Percentiles rank a stretch among this genome's conserved stretches.
Conservation (phyloP, 2,797 vertebrate species). For the Rousettus madagascariensis region DNA sequence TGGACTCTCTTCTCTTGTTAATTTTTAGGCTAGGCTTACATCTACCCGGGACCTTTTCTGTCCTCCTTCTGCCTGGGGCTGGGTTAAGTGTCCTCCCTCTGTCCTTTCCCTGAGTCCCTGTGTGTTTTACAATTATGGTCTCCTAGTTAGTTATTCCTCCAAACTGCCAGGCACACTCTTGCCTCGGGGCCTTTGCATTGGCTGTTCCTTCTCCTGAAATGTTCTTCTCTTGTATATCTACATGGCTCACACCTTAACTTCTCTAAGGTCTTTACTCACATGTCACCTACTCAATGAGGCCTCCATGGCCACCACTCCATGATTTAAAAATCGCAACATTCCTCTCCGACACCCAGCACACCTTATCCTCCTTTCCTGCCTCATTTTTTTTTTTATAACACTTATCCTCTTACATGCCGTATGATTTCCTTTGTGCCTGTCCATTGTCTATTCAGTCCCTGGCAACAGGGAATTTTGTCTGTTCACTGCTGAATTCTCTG, state of each 20-base stretch:
- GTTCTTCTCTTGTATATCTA: not conserved
- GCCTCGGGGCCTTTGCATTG: not conserved
- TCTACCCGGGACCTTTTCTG: not conserved
- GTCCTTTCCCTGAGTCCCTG: not conserved
- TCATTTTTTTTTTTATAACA: not conserved
- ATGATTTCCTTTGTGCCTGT: fast-evolving
- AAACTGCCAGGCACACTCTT: not conserved
- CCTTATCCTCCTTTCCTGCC: not conserved
- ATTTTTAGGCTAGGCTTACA: not conserved
- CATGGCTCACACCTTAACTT: not conserved
- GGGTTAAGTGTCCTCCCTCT: not conserved
- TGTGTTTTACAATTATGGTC: not conserved
- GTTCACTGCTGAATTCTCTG: not conserved
- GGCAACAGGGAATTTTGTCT: not conserved
- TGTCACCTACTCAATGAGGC: not conserved
- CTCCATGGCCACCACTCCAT: not conserved
- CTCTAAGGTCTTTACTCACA: not conserved
- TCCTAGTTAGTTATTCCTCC: fast-evolving
- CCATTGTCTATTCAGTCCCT: not conserved
- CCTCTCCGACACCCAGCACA: not conserved
- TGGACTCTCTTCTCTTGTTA: not conserved
- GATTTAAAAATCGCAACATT: not conserved
- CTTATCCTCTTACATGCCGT: fast-evolving
- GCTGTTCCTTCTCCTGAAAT: not conserved
- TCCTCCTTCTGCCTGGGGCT: not conserved